Conservation (phyloP, 2,888 invertebrate genomes). For the Drepanosiphum platanoidis region DNA sequence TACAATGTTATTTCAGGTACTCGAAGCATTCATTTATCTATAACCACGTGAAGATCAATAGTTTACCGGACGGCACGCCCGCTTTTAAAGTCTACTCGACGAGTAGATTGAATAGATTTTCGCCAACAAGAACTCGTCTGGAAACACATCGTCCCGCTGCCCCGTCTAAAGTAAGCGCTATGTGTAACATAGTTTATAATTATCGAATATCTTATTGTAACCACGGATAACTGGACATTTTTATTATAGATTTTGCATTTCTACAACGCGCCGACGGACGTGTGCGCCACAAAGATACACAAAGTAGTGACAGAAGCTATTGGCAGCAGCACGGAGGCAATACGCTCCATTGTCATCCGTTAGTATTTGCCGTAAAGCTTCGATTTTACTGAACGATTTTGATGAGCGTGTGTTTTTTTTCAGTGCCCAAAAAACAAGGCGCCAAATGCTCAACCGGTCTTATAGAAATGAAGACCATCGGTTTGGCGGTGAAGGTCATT, state of each 20-base stretch:
- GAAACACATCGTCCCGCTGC: constrained; percentile 16
- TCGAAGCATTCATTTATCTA: constrained; percentile 32
- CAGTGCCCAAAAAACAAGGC: constrained; percentile 32
- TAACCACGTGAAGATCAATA: neutral
- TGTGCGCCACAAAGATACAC: neutral
- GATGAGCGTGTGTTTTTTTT: neutral
- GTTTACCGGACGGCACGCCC: constrained; percentile 15
- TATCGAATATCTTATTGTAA: too few relatives aligned
- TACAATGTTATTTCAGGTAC: constrained; percentile 23
- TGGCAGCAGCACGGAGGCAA: neutral
- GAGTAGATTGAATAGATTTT: constrained; percentile 36
- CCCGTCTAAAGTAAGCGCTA: constrained; percentile 24
- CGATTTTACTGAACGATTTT: neutral
- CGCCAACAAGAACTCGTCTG: neutral
- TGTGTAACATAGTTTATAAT: too few relatives aligned
- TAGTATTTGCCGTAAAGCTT: neutral
- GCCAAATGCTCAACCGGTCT: constrained; percentile 44
- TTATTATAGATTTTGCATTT: constrained; percentile 49
- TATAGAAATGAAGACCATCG: constrained; percentile 33
- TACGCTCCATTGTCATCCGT: constrained; percentile 40
- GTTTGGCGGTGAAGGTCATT: neutral
- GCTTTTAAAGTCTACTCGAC: constrained; percentile 30
- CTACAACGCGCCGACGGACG: constrained; percentile 48
- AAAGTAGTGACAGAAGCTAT: neutral
- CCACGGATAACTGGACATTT: too few relatives aligned